phyloP scores from a whole-genome alignment of 1,140 invertebrate genomes.

The Drosophila ananassae region DNA sequence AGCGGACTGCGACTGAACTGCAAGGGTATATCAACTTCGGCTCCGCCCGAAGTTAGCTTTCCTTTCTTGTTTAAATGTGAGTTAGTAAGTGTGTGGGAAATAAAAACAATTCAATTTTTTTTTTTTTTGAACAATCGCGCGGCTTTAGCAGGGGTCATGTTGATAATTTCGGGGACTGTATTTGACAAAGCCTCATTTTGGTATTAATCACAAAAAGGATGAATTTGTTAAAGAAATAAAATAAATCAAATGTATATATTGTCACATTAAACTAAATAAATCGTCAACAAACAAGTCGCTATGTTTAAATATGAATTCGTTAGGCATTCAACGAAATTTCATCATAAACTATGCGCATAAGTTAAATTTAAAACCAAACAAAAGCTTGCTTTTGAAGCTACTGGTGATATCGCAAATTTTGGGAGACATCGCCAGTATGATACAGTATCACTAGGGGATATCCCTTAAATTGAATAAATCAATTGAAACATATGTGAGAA shows the following conservation, averaged over 20 bases:
- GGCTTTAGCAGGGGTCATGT: no score
- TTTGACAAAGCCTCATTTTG: constrained; percentile 34
- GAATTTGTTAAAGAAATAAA: not conserved
- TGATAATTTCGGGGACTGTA: no score
- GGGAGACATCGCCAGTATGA: constrained; percentile 5
- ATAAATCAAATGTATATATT: not conserved
- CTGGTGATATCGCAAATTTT: constrained; percentile 2
- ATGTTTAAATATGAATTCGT: not conserved
- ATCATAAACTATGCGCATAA: constrained; percentile 10
- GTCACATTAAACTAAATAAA: not conserved
- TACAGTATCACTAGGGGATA: constrained; percentile 2
- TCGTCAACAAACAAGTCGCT: not conserved
- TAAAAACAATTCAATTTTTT: no score
- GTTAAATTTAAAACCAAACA: not conserved
- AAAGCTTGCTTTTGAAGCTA: constrained; percentile 3
- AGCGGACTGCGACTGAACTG: no score
- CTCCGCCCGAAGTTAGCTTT: no score
- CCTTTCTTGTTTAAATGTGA: no score
- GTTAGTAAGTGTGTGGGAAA: no score
- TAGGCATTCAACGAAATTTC: not conserved
- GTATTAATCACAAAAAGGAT: constrained; percentile 15
- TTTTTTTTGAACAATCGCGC: no score
- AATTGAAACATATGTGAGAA: not conserved
- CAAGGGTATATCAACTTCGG: no score
- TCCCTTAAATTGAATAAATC: not conserved